Evolutionary conservation across 1,140 invertebrate species (phyloP), one percentile per base, ranked within the genome.

Genomic region (Heliconius himera): DNA sequence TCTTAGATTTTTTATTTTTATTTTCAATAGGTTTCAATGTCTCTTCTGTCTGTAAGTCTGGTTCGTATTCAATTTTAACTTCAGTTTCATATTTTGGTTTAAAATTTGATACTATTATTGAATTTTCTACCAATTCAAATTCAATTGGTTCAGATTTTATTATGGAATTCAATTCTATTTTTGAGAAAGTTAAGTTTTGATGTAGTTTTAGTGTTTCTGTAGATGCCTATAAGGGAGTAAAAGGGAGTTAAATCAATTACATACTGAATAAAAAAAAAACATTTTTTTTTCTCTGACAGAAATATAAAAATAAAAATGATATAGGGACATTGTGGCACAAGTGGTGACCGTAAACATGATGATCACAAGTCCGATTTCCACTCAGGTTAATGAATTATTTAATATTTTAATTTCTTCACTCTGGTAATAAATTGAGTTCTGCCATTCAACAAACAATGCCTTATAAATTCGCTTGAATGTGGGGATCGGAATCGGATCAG

Each of bases 61-160:
- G 49, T 4, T 84, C 60, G 26, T 66, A 66, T 82, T 91, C 88
- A 0, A 89, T 78, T 84, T 92, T 91, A 0, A 91, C 38, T 71
- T 91, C 88, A 2, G 84, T 88, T 54, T 81, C 74, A 1, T 86
- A 56, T 72, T 87, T 81, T 4, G 60, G 60, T 29, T 66, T 66
- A 29, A 29, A 13, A 66, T 29, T 29, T 13, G 22, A 26, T 66
- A 66, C n/a, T 29, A 80, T 74, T 8, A 36, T 9, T 75, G 49
- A 22, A 54, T 38, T 49, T 9, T 74, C 54, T 9, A 49, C 36
- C 49, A 70, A 60, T 54, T 82, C 77, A n/a, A 51, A 16, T 83
- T 77, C 76, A 36, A 87, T 78, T 66, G 82, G 83, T 71, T 84
- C 74, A 8, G 51, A 74, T 22, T 85, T 70, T 2, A 80, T 75